phyloP scores from a whole-genome alignment of 2,888 invertebrate genomes.

The Linnaemya vulpina region DNA sequence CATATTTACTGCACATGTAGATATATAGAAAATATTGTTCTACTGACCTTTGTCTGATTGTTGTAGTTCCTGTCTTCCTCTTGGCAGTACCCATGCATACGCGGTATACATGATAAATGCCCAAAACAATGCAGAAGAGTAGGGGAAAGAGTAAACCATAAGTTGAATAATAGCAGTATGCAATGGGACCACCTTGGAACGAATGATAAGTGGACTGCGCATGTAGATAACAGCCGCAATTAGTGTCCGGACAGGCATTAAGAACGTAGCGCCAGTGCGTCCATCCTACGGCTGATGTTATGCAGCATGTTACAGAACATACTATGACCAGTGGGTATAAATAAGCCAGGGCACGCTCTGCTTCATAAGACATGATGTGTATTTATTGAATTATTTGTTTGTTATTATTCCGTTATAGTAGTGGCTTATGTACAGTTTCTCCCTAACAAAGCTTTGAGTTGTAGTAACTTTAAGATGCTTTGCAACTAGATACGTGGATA shows the following conservation, averaged over 20 bases:
- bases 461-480: slow-evolving; percentile 43
- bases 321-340: slow-evolving; percentile 80
- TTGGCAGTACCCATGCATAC: slow-evolving; percentile 86
- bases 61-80: slow-evolving; percentile 80
- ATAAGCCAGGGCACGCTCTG: slow-evolving; percentile 80
- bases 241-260: slow-evolving; percentile 87
- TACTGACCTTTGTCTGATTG: slow-evolving; percentile 81
- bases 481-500: neutral
- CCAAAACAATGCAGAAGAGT: slow-evolving; percentile 86
- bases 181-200: slow-evolving; percentile 87
- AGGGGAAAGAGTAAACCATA: slow-evolving; percentile 87
- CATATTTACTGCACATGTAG: slow-evolving; percentile 60
- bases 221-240: slow-evolving; percentile 88
- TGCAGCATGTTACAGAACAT: slow-evolving; percentile 79
- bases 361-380: slow-evolving; percentile 79
- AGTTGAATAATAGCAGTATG: slow-evolving; percentile 87
- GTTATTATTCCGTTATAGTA: neutral
- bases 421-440: slow-evolving; percentile 57
- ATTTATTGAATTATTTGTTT: neutral
- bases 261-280: slow-evolving; percentile 87
- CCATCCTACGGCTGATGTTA: slow-evolving; percentile 85
- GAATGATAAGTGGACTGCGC: slow-evolving; percentile 86
- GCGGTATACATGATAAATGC: slow-evolving; percentile 88
- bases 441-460: neutral
- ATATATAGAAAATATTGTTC: slow-evolving; percentile 2